phyloP scores from a whole-genome alignment of 2,113 vertebrate species.

The Cheilinus undulatus region DNA sequence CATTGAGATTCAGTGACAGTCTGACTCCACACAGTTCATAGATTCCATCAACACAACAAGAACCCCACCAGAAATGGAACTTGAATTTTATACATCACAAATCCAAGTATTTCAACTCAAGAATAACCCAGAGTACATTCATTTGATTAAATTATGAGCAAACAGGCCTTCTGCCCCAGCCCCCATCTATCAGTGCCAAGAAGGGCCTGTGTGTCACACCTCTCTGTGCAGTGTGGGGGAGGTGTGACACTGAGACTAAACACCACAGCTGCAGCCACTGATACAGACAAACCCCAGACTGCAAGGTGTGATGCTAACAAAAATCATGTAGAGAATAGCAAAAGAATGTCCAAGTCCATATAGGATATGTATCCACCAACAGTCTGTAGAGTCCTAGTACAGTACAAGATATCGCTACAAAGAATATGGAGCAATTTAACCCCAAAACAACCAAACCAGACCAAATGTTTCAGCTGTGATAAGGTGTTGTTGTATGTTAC shows the following conservation, averaged over 20 bases:
- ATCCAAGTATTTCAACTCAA: no score
- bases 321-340: background rate
- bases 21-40: background rate
- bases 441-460: background rate
- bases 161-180: background rate
- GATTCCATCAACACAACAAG: background rate
- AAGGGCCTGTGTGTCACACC: slow-evolving; percentile 25
- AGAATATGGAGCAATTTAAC: background rate
- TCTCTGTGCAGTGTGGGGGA: slow-evolving; percentile 30
- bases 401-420: background rate
- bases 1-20: background rate
- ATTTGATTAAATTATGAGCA: background rate
- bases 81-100: no score
- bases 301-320: slow-evolving; percentile 10
- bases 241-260: slow-evolving; percentile 60
- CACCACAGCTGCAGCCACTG: slow-evolving; percentile 55
- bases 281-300: slow-evolving; percentile 46
- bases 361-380: background rate
- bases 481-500: background rate
- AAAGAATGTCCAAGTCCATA: background rate
- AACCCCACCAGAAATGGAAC: background rate
- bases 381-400: background rate
- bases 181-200: slow-evolving; percentile 40
- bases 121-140: background rate
- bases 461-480: background rate